These are phyloP conservation scores for Potorous gilbertii DNA, from an alignment of 2,797 vertebrate genomes.

Conservation along the genomic window DNA sequence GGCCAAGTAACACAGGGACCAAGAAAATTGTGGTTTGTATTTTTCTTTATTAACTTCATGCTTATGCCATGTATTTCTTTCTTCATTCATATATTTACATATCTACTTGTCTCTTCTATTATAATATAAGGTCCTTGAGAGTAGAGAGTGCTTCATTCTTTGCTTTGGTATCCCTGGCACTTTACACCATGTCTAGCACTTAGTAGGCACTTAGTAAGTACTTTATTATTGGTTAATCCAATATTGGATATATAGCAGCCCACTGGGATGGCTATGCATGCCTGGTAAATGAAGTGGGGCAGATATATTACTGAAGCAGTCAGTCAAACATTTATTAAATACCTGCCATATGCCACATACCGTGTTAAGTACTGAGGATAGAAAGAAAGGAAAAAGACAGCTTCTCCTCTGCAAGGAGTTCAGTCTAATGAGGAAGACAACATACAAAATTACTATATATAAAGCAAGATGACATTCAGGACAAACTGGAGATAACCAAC, in stretches of 20 bases:
- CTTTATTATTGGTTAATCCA: background rate
- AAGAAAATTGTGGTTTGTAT: no score
- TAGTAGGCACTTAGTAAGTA: no score
- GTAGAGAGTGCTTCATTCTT: no score
- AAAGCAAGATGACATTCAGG: background rate
- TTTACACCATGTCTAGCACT: no score
- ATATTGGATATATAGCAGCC: background rate
- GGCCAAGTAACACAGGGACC: no score
- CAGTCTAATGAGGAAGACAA: background rate
- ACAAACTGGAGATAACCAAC: background rate
- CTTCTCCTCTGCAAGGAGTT: background rate
- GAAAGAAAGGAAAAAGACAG: background rate
- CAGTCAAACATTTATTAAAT: background rate
- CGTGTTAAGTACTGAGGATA: background rate
- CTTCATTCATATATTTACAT: no score
- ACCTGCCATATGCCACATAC: background rate
- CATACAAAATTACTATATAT: background rate
- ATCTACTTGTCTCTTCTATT: no score
- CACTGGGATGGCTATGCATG: background rate
- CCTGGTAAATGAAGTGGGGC: background rate
- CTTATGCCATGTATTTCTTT: no score
- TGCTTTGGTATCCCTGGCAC: no score
- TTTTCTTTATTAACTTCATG: no score
- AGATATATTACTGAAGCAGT: background rate
- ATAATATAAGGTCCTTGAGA: no score